Evolutionary conservation across 1,140 invertebrate genomes (phyloP).

Genomic region (Diprion similis): DNA sequence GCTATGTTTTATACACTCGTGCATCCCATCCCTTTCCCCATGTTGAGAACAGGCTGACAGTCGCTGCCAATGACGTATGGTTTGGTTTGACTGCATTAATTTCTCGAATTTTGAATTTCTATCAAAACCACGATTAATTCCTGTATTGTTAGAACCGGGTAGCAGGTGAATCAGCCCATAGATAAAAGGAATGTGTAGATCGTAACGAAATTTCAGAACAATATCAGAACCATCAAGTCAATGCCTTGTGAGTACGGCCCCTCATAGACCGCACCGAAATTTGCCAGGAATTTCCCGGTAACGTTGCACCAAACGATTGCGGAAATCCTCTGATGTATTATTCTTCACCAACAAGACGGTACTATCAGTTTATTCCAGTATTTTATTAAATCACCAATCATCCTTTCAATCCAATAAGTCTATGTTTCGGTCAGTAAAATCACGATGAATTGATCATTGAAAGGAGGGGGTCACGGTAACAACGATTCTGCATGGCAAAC

Average conservation of each 20-base stretch:
- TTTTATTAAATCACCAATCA: too few relatives aligned
- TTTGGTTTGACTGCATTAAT: too few relatives aligned
- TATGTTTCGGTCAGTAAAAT: too few relatives aligned
- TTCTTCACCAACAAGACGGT: too few relatives aligned
- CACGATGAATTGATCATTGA: too few relatives aligned
- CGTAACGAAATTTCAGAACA: not conserved
- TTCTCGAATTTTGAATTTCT: not conserved
- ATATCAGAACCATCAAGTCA: not conserved
- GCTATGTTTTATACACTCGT: not conserved
- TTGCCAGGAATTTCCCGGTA: not conserved
- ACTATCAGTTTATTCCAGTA: too few relatives aligned
- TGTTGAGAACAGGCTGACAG: not conserved
- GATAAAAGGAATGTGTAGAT: not conserved
- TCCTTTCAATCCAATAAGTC: too few relatives aligned
- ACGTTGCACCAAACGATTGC: not conserved
- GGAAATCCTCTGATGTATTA: too few relatives aligned
- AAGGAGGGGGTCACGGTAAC: too few relatives aligned
- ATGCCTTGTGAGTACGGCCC: not conserved
- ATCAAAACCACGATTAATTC: not conserved
- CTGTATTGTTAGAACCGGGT: not conserved
- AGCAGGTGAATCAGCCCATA: not conserved
- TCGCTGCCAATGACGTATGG: not conserved
- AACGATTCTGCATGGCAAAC: too few relatives aligned
- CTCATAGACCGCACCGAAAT: not conserved
- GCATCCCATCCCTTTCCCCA: not conserved